Percentiles rank a stretch among this genome's conserved stretches.
Conservation (phyloP, 2,888 invertebrate species). For the Amphimallon solstitiale region DNA sequence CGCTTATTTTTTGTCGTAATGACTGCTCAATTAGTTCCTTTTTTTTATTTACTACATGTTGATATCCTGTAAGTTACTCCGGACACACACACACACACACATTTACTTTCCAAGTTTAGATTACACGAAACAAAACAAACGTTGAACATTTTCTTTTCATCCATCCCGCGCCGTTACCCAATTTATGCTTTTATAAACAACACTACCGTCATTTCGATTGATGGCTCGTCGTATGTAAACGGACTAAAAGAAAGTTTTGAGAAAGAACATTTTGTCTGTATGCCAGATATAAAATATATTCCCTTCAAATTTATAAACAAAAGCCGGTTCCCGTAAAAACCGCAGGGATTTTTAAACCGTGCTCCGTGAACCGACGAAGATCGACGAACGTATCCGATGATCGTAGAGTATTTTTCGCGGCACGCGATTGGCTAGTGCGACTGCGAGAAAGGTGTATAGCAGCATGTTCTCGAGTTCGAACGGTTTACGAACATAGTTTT, state of each 20-base stretch:
- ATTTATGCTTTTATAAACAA: constrained; percentile 9
- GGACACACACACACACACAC: neutral
- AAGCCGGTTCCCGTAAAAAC: constrained; percentile 27
- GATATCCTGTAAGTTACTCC: neutral
- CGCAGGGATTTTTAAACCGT: constrained; percentile 25
- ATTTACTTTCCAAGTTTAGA: no score
- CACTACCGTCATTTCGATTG: constrained; percentile 7
- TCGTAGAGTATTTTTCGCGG: constrained; percentile 27
- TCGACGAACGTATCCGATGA: neutral
- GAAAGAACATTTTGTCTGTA: constrained; percentile 11
- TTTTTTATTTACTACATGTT: neutral
- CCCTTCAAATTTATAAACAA: constrained; percentile 23
- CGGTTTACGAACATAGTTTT: constrained; percentile 43
- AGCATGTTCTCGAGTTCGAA: constrained; percentile 42
- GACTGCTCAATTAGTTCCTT: neutral
- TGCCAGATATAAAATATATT: constrained; percentile 19
- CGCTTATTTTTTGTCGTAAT: neutral
- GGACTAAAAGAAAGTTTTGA: neutral
- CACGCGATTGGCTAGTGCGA: constrained; percentile 41
- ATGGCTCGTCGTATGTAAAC: neutral
- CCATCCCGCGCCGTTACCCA: constrained; percentile 16
- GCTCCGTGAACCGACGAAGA: neutral
- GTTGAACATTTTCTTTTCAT: constrained; percentile 10
- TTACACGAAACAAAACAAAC: neutral
- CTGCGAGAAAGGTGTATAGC: constrained; percentile 46